Conservation (phyloP, 2,888 invertebrate species). For the Dysmachus trigonus region DNA sequence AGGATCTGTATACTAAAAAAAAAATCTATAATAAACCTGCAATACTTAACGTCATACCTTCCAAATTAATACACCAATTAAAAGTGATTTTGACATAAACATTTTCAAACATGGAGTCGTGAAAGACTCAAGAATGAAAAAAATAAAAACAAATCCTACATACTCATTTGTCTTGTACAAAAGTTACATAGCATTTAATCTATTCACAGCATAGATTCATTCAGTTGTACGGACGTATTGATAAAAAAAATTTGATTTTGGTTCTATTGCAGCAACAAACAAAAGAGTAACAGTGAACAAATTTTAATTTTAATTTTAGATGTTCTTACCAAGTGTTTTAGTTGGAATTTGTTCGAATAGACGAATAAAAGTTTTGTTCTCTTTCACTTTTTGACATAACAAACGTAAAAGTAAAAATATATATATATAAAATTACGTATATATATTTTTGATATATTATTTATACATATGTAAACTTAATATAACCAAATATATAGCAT, state of each 20-base stretch:
- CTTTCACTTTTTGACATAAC: conserved; percentile 1
- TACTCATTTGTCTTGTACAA: conserved; percentile 7
- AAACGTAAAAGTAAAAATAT: conserved; percentile 28
- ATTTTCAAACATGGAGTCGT: conserved; percentile 10
- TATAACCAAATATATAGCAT: conserved; percentile 75
- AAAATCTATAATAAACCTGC: neutral
- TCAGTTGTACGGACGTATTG: neutral
- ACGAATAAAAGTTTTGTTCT: neutral
- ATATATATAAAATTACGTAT: conserved; percentile 30
- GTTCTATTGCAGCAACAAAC: neutral
- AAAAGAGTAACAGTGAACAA: neutral
- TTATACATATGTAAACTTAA: conserved; percentile 52
- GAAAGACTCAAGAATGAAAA: neutral
- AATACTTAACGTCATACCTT: conserved; percentile 48
- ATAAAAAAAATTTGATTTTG: neutral
- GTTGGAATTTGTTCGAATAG: neutral
- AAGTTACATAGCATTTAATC: neutral
- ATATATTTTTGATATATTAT: conserved; percentile 45
- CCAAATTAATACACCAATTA: conserved; percentile 56
- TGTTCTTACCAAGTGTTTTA: neutral
- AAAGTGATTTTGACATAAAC: conserved; percentile 38
- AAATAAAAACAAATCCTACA: conserved; percentile 10
- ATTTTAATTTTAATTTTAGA: neutral
- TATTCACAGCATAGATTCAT: neutral
- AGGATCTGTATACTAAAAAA: neutral